These are phyloP conservation scores for Lepus oiostolus DNA, from an alignment of 2,797 vertebrate species.

Conservation along the genomic window DNA sequence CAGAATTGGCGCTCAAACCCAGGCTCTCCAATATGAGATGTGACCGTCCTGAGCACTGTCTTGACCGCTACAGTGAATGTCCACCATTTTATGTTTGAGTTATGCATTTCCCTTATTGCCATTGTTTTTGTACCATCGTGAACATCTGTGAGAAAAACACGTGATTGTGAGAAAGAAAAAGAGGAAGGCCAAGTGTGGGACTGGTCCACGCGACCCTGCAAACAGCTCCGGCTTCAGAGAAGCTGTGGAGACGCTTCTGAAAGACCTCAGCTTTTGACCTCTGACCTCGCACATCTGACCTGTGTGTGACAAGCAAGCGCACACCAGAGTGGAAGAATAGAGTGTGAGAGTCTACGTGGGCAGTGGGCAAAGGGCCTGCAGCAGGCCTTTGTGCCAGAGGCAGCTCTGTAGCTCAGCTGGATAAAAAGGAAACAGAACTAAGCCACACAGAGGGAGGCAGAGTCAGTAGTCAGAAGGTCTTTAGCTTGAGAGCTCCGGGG, in stretches of 20 bases:
- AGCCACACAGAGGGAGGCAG: background rate
- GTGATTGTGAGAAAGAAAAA: slow-evolving; percentile 41
- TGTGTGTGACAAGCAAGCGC: background rate
- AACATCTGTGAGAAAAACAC: slow-evolving; percentile 29
- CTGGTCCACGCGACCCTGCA: background rate
- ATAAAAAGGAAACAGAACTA: background rate
- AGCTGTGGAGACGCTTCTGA: background rate
- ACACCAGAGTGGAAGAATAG: background rate
- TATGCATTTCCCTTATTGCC: slow-evolving; percentile 26
- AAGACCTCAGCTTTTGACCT: background rate
- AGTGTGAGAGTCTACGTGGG: background rate
- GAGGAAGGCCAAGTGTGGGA: background rate
- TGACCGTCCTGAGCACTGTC: too few species aligned
- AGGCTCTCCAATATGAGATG: too few species aligned
- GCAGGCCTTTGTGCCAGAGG: background rate
- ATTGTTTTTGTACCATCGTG: slow-evolving; percentile 18
- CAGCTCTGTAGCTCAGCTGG: background rate
- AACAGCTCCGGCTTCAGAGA: background rate
- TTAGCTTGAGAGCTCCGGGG: background rate
- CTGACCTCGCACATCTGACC: background rate
- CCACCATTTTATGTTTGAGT: slow-evolving; percentile 4
- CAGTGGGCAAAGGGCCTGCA: background rate
- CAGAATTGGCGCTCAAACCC: too few species aligned
- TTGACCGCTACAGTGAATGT: too few species aligned
- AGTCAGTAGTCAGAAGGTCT: background rate